These are phyloP conservation scores for Drosophila seguyi DNA, from an alignment of 1,140 invertebrate genomes.

Conservation along the genomic window DNA sequence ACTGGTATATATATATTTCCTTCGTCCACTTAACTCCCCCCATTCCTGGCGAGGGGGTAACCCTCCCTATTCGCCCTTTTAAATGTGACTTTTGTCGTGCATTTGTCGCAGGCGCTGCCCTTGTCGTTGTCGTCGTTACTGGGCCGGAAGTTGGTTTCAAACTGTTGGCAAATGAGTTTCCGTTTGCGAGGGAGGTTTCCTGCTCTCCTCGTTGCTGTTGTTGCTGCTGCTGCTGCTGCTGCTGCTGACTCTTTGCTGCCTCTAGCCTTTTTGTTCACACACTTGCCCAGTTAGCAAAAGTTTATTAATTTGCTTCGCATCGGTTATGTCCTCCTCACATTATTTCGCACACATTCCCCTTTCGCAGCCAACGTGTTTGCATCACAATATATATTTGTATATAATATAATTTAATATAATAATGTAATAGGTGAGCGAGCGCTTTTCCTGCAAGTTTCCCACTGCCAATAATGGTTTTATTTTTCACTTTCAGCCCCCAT, in stretches of 20 bases:
- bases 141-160: conserved; percentile 67
- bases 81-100: conserved; percentile 59
- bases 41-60: no score
- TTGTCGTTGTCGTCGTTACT: conserved; percentile 50
- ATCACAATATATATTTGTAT: neutral
- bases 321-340: conserved; percentile 22
- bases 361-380: neutral
- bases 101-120: conserved; percentile 46
- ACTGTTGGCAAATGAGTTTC: conserved; percentile 74
- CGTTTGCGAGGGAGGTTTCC: conserved; percentile 63
- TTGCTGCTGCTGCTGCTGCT: conserved; percentile 21
- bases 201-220: conserved; percentile 29
- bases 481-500: neutral
- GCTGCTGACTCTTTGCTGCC: conserved; percentile 33
- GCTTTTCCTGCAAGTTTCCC: neutral
- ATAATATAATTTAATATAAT: neutral
- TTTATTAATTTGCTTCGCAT: conserved; percentile 65
- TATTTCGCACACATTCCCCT: neutral
- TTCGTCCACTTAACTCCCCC: conserved; percentile 1
- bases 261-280: conserved; percentile 26
- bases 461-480: conserved; percentile 1
- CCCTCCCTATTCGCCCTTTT: conserved; percentile 8
- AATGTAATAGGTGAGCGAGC: neutral
- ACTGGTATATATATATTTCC: neutral
- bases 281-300: conserved; percentile 51